Evolutionary conservation across 2,797 vertebrate genomes (phyloP).

Genomic region (Pseudotriccus pelzelni): DNA sequence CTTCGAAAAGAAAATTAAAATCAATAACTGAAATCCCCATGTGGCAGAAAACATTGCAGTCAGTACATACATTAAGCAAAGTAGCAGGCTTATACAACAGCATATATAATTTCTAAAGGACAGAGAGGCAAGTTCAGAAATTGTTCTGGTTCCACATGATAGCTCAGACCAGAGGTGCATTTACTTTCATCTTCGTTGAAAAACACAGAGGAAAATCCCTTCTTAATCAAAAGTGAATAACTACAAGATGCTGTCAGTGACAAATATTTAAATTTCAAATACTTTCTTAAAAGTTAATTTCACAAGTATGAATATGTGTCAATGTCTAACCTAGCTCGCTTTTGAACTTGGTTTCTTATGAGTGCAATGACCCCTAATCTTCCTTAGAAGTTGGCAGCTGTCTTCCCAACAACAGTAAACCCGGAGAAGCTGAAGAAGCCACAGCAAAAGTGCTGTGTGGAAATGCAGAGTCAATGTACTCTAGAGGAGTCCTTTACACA

Average conservation of each 20-base stretch:
- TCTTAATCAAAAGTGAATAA: slow-evolving; percentile 25
- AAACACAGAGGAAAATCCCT: slow-evolving; percentile 47
- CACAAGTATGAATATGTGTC: background rate
- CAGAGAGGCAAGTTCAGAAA: background rate
- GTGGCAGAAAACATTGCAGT: background rate
- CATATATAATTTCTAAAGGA: background rate
- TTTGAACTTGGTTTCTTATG: background rate
- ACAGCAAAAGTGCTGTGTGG: background rate
- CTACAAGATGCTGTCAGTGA: slow-evolving; percentile 25
- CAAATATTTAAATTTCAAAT: slow-evolving; percentile 13
- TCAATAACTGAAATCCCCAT: background rate
- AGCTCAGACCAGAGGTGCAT: background rate
- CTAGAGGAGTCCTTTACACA: background rate
- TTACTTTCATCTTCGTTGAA: slow-evolving; percentile 62
- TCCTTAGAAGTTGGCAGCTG: background rate
- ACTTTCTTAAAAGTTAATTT: slow-evolving; percentile 16
- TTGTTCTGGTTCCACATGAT: background rate
- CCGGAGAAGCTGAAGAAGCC: background rate
- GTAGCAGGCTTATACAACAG: background rate
- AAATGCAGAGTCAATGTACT: background rate
- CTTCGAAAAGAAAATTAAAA: background rate
- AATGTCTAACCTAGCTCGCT: background rate
- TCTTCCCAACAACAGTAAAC: background rate
- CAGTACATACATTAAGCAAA: background rate
- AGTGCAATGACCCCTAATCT: background rate